Percentiles rank a stretch among this genome's conserved stretches.
phyloP scores from a whole-genome alignment of 2,888 invertebrate species.

The Eupithecia inturbata region DNA sequence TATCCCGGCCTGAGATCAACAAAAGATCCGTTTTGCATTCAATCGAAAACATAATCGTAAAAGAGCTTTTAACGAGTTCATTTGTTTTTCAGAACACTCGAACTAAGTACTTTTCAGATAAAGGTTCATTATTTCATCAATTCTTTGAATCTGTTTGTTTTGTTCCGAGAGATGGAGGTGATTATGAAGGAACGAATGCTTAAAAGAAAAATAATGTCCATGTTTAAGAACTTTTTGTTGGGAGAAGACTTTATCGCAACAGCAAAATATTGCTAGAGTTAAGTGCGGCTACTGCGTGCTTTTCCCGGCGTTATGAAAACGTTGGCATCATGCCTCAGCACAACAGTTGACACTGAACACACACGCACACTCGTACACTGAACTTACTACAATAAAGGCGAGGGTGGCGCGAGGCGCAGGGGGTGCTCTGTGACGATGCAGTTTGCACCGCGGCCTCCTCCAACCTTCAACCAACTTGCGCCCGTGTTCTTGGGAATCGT shows the following conservation, averaged over 20 bases:
- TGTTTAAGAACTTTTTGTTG: conserved; percentile 33
- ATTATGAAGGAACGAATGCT: conserved; percentile 6
- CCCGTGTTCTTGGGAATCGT: conserved; percentile 84
- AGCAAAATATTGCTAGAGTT: conserved; percentile 67
- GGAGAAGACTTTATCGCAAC: conserved; percentile 44
- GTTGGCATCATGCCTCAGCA: conserved; percentile 67
- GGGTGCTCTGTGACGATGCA: conserved; percentile 77
- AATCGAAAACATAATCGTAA: conserved; percentile 73
- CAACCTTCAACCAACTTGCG: conserved; percentile 82
- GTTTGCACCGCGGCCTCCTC: conserved; percentile 82
- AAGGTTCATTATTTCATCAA: conserved; percentile 26
- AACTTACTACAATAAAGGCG: conserved; percentile 71
- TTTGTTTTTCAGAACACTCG: conserved; percentile 62
- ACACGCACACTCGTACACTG: conserved; percentile 65
- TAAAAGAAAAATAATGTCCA: conserved; percentile 28
- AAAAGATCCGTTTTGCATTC: conserved; percentile 72
- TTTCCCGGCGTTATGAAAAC: conserved; percentile 68
- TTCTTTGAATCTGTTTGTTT: conserved; percentile 25
- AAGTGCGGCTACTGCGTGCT: conserved; percentile 65
- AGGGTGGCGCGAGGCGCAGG: conserved; percentile 52
- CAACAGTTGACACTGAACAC: conserved; percentile 78
- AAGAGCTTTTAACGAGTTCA: conserved; percentile 67
- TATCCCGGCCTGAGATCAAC: conserved; percentile 70
- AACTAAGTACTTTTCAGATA: conserved; percentile 25
- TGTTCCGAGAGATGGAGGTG: conserved; percentile 10